phyloP scores from a whole-genome alignment of 2,113 vertebrate genomes.

The Nipponia nippon region DNA sequence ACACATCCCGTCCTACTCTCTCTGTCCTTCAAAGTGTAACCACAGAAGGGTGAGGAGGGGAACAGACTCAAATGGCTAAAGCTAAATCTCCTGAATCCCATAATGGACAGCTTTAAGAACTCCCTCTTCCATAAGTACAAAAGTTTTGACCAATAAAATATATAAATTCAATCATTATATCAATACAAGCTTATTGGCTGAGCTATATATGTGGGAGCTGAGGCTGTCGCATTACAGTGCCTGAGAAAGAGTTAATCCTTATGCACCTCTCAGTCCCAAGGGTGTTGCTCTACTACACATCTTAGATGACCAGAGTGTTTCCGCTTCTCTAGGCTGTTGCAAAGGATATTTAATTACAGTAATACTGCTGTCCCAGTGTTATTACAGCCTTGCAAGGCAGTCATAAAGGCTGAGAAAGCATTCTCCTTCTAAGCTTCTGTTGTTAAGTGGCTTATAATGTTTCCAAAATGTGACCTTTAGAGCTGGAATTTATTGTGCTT shows the following conservation, averaged over 20 bases:
- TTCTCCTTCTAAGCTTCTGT: slow-evolving; percentile 31
- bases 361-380: slow-evolving; percentile 24
- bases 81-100: neutral
- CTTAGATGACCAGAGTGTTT: neutral
- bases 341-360: slow-evolving; percentile 15
- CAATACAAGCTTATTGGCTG: neutral
- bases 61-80: neutral
- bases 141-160: neutral
- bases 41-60: neutral
- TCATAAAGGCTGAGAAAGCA: slow-evolving; percentile 55
- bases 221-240: neutral
- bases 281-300: neutral
- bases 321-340: neutral
- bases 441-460: slow-evolving; percentile 52
- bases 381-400: neutral
- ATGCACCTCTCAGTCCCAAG: neutral
- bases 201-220: neutral
- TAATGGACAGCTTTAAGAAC: neutral
- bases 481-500: slow-evolving; percentile 45
- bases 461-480: slow-evolving; percentile 53
- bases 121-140: neutral
- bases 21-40: neutral
- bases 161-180: neutral
- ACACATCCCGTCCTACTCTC: neutral
- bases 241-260: neutral